These are phyloP conservation scores for Copsychus sechellarum DNA, from an alignment of 2,113 vertebrate species.

Conservation along the genomic window DNA sequence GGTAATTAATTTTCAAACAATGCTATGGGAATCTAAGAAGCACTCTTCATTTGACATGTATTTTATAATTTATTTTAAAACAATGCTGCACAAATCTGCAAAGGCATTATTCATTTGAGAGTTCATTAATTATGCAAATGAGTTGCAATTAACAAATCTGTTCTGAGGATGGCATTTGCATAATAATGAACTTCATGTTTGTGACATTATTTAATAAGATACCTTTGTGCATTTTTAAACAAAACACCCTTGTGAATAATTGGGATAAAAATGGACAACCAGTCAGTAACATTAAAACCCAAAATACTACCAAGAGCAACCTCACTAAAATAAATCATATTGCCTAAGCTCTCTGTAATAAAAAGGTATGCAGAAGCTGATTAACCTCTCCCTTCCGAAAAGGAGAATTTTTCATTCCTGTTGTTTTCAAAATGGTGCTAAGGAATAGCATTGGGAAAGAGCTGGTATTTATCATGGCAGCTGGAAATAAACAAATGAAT, in stretches of 20 bases:
- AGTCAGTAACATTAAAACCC: slow-evolving; percentile 58
- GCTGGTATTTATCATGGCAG: not conserved
- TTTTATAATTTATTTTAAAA: slow-evolving; percentile 94
- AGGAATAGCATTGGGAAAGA: not conserved
- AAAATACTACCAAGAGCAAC: slow-evolving; percentile 33
- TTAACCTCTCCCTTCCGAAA: slow-evolving; percentile 41
- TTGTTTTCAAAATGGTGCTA: not conserved
- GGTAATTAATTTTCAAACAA: slow-evolving; percentile 85
- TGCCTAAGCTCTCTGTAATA: slow-evolving; percentile 45
- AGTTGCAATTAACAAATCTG: slow-evolving; percentile 95
- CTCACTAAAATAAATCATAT: slow-evolving; percentile 54
- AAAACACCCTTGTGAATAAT: slow-evolving; percentile 74
- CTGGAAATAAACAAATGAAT: slow-evolving; percentile 42
- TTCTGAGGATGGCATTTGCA: slow-evolving; percentile 89
- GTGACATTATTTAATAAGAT: slow-evolving; percentile 91
- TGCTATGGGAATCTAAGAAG: slow-evolving; percentile 78
- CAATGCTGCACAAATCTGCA: slow-evolving; percentile 87
- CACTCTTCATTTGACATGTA: slow-evolving; percentile 83
- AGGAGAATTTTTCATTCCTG: slow-evolving; percentile 39
- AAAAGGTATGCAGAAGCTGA: slow-evolving; percentile 35
- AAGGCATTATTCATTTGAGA: slow-evolving; percentile 92
- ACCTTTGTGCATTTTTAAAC: slow-evolving; percentile 85
- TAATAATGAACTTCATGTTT: slow-evolving; percentile 91
- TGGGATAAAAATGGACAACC: slow-evolving; percentile 63
- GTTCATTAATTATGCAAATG: slow-evolving; percentile 98